Conservation (phyloP, 2,797 vertebrate species). For the Gallinago nigripennis region DNA sequence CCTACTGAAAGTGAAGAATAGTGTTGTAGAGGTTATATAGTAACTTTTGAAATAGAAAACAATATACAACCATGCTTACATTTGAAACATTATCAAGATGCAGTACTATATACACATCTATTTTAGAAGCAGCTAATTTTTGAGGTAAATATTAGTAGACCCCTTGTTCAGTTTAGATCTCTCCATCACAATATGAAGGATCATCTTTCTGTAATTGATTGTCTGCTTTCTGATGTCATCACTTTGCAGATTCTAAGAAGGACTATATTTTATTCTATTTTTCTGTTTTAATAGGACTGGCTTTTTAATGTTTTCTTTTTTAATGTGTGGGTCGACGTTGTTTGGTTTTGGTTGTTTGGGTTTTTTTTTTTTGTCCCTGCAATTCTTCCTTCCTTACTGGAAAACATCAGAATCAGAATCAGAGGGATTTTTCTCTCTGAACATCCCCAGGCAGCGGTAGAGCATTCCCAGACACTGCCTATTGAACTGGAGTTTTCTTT, state of each 20-base stretch:
- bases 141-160: neutral
- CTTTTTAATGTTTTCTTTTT: neutral
- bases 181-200: neutral
- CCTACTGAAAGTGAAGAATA: neutral
- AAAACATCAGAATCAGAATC: neutral
- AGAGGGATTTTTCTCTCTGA: neutral
- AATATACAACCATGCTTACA: neutral
- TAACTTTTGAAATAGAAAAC: neutral
- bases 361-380: neutral
- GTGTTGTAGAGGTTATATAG: neutral
- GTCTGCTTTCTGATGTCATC: neutral
- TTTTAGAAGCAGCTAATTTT: neutral
- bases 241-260: neutral
- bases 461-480: neutral
- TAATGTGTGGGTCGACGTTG: neutral
- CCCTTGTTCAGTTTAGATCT: neutral
- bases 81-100: neutral
- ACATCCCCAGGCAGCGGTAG: neutral
- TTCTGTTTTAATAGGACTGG: neutral
- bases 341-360: neutral
- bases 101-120: accelerated
- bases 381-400: neutral
- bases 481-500: neutral
- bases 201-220: neutral
- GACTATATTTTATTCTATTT: neutral